Base-by-base conservation (phyloP, 2,113 vertebrate species). In the Pomatorhinus ruficollis region DNA sequence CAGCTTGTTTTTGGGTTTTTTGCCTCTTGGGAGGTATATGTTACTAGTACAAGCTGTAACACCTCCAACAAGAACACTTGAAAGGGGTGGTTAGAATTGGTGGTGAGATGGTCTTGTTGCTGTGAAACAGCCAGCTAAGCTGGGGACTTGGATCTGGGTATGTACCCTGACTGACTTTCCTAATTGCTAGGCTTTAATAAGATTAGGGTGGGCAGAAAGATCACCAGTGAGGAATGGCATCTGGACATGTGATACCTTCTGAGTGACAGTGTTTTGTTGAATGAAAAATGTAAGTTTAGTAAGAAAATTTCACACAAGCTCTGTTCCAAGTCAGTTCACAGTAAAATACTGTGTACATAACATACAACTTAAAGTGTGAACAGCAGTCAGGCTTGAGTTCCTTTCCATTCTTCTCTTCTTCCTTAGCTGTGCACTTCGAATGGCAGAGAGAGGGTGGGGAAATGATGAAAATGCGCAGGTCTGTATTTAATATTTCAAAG, bases 381-480 rank as follows among this genome's bases (percentile, higher is more conserved):
- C 30, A 91, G 74, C 70, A 87, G 84, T 89, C 63, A 84, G 53
- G 42, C 78, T 91, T 50, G 18, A 88, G 44, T 45, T 93, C 53
- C 47, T 85, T 93, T 87, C 54, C 13, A 63, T 97, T 93, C 89
- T 87, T 88, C 72, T 92, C 22, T 53, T 88, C 45, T 56, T 68
- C 39, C 54, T 70, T 63, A 93, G 63, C 70, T 88, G 23, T 15
- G 11, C 24, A 13, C 24, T 91, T 77, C 65, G 45, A 76, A 88
- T 72, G 74, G 78, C 15, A 44, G 63, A 42, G 69, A 56, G 17
- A 40, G 35, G 37, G n/a, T 59, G 23, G 19, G 3, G 33, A 90
- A 92, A 59, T 30, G 9, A 66, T 78, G 44, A 59, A 66, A 93
- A 91, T 53, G 44, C 42, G 24, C 17, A 33, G 30, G 50, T 90